Evolutionary conservation across 2,888 invertebrate genomes (phyloP).

Genomic region (Argyra leucocephala): DNA sequence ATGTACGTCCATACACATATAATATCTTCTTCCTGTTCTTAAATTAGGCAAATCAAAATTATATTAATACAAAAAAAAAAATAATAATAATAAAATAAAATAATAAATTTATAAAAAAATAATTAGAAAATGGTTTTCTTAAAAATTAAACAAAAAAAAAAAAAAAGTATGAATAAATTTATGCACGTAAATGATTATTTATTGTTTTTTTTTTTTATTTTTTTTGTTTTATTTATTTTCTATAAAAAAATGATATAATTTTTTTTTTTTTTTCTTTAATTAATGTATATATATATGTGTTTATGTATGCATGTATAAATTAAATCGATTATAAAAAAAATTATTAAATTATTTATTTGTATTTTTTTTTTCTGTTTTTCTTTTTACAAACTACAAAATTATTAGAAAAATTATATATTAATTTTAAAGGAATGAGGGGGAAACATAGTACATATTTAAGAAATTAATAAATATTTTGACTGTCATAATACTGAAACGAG

Average conservation of each 20-base stretch:
- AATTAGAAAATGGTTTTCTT: too few relatives aligned
- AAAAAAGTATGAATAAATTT: not conserved
- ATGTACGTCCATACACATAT: too few relatives aligned
- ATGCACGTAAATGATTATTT: not conserved
- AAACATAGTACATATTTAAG: too few relatives aligned
- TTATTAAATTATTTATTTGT: not conserved
- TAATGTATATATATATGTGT: not conserved
- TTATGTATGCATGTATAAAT: not conserved
- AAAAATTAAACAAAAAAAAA: too few relatives aligned
- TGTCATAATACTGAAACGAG: too few relatives aligned
- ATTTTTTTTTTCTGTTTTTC: not conserved
- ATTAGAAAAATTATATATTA: not conserved
- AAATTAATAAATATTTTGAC: too few relatives aligned
- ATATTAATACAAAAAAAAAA: not conserved
- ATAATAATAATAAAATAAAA: not conserved
- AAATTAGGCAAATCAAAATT: not conserved
- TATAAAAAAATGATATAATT: slow-evolving; percentile 5
- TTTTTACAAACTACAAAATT: not conserved
- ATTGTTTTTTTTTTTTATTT: not conserved
- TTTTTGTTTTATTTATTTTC: not conserved
- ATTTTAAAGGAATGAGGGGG: too few relatives aligned
- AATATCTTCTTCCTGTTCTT: not conserved
- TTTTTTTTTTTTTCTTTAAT: not conserved
- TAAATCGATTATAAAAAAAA: not conserved
- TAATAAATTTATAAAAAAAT: not conserved